phyloP scores from a whole-genome alignment of 2,888 invertebrate species.

The Scrobipalpa atriplicella region DNA sequence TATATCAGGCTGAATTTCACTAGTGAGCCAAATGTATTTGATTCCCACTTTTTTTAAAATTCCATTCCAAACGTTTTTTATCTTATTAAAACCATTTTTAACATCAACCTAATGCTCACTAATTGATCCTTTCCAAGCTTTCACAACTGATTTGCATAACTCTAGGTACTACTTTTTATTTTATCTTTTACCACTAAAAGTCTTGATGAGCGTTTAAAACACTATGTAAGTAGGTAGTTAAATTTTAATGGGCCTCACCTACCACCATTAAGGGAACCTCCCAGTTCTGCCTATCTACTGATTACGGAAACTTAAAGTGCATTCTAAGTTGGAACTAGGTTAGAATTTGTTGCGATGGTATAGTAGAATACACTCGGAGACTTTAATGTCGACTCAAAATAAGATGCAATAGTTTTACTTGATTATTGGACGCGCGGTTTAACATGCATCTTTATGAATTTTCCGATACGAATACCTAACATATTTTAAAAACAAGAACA shows the following conservation, averaged over 20 bases:
- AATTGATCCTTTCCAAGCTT: neutral
- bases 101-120: neutral
- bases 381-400: neutral
- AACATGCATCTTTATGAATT: too few species aligned
- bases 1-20: too few species aligned
- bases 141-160: neutral
- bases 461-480: too few species aligned
- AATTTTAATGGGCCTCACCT: constrained; percentile 18
- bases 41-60: too few species aligned
- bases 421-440: too few species aligned
- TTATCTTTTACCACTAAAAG: constrained; percentile 5
- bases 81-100: neutral
- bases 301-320: constrained; percentile 12
- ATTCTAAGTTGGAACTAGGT: constrained; percentile 14
- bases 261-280: constrained; percentile 5
- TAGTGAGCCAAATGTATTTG: too few species aligned
- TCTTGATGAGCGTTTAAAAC: constrained; percentile 18
- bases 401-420: too few species aligned
- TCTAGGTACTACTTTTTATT: neutral
- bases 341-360: neutral
- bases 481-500: too few species aligned
- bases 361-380: neutral
- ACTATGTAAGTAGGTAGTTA: too few species aligned
- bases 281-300: constrained; percentile 7
- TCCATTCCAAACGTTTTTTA: neutral